Percentiles rank a stretch among this genome's conserved stretches.
Conservation (phyloP, 2,888 invertebrate species). For the Tinea trinotella region DNA sequence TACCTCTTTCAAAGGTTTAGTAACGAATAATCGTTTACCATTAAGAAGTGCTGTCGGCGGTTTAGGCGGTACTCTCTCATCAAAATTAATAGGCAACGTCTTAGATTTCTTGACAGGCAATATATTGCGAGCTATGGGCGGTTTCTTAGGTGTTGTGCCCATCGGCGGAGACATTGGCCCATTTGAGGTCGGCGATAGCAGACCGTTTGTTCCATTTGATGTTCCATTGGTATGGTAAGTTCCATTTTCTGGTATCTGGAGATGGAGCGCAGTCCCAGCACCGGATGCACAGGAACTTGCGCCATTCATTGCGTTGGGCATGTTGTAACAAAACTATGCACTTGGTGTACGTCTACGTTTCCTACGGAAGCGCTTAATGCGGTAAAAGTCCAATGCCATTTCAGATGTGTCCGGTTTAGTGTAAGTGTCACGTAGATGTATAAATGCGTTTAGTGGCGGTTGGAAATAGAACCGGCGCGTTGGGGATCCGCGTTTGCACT, state of each 20-base stretch:
- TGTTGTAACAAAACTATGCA: slow-evolving; percentile 26
- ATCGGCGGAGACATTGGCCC: slow-evolving; percentile 55
- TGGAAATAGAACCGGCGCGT: slow-evolving; percentile 69
- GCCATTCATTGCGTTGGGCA: slow-evolving; percentile 47
- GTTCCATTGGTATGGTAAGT: slow-evolving; percentile 27
- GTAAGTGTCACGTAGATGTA: slow-evolving; percentile 51
- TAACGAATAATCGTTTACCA: slow-evolving; percentile 52
- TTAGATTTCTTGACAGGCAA: slow-evolving; percentile 60
- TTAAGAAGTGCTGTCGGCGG: slow-evolving; percentile 39
- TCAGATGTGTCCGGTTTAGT: slow-evolving; percentile 51
- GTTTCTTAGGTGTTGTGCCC: slow-evolving; percentile 58
- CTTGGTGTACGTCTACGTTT: slow-evolving; percentile 43
- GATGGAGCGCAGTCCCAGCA: slow-evolving; percentile 30
- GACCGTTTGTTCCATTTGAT: slow-evolving; percentile 20
- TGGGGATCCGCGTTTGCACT: slow-evolving; percentile 64
- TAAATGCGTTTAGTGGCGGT: slow-evolving; percentile 38
- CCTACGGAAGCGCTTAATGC: slow-evolving; percentile 58
- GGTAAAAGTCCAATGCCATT: slow-evolving; percentile 65
- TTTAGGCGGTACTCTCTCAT: slow-evolving; percentile 51
- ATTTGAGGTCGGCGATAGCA: slow-evolving; percentile 42
- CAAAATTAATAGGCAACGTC: slow-evolving; percentile 60
- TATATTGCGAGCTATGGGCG: slow-evolving; percentile 55
- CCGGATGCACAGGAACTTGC: slow-evolving; percentile 26
- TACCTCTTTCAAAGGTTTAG: slow-evolving; percentile 59
- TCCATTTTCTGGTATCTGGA: slow-evolving; percentile 50